phyloP scores from a whole-genome alignment of 2,113 vertebrate genomes.

The Cyprinus carpio region DNA sequence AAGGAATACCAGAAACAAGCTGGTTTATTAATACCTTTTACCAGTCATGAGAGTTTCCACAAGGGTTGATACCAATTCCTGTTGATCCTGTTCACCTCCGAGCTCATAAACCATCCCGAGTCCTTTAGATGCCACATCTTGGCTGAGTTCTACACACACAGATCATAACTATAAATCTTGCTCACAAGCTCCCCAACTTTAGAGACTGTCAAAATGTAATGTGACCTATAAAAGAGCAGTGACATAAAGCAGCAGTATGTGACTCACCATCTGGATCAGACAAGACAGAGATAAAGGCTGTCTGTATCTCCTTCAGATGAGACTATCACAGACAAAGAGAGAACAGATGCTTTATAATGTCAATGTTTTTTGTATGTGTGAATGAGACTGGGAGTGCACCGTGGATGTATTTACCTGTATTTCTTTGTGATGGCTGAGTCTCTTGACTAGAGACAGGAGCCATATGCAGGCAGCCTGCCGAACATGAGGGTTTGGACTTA shows the following conservation, averaged over 20 bases:
- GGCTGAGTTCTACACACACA: slow-evolving; percentile 84
- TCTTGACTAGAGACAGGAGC: slow-evolving; percentile 95
- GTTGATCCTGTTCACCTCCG: slow-evolving; percentile 93
- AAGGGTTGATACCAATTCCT: slow-evolving; percentile 91
- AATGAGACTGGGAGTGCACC: background rate
- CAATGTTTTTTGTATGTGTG: background rate
- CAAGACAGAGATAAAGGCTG: slow-evolving; percentile 91
- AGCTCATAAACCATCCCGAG: slow-evolving; percentile 92
- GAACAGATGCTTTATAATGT: background rate
- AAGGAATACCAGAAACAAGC: background rate
- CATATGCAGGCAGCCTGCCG: slow-evolving; percentile 96
- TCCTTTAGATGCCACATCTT: slow-evolving; percentile 95
- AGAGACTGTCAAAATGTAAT: background rate
- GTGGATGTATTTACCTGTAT: slow-evolving; percentile 79
- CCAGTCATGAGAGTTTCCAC: slow-evolving; percentile 98
- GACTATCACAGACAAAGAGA: slow-evolving; percentile 73
- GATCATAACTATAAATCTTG: background rate
- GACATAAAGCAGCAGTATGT: background rate
- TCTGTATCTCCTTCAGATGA: slow-evolving; percentile 94
- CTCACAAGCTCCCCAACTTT: background rate
- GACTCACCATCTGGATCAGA: slow-evolving; percentile 95
- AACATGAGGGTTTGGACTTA: slow-evolving; percentile 90
- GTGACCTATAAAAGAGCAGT: background rate
- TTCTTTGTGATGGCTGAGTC: slow-evolving; percentile 86
- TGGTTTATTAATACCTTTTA: slow-evolving; percentile 81